Evolutionary conservation across 2,888 invertebrate species (phyloP), one percentile per base, ranked within the genome.

Genomic region (Dioctria rufipes): DNA sequence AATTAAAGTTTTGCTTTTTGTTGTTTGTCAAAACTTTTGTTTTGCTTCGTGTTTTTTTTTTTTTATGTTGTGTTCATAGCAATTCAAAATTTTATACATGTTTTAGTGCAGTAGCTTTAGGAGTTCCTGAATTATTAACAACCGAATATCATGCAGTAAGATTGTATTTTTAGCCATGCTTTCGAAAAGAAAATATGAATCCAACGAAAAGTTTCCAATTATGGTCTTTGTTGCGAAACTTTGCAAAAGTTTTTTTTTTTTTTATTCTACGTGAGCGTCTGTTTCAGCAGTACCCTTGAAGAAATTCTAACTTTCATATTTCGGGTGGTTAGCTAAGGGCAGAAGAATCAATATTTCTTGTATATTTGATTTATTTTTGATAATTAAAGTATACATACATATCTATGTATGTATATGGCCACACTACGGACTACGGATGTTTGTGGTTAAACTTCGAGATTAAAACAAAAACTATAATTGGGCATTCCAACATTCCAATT

Each of bases 111-210:
- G 71, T 25, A 46, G 71, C 51, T 71, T 71, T 37, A 71, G 51
- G 71, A 51, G 37, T 71, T 71, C 37, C 46, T 71, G 49, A 71
- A 51, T 71, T 71, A 71, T 71, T 71, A 71, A 71, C 51, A 51
- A 9, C 37, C 49, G 67, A 46, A 46, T 6, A 67, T 67, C 25
- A 25, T 25, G 25, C 25, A 25, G 25, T 25, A 25, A 25, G 25
- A 25, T 25, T 67, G 8, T 46, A 13, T 46, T n/a, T 42, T 40
- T 25, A 25, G 25, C 43, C 11, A 49, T 13, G 71, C 49, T n/a
- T 25, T 51, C 39, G 71, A 37, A 25, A 71, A 51, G 54, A 46
- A 46, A 46, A 46, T 46, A 8, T 71, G 39, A 51, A 40, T 46
- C 39, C 71, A 51, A 37, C 39, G 37, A 46, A 71, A 51, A 71